Base-by-base conservation (phyloP, 2,888 invertebrate genomes). In the Pelosia muscerda region DNA sequence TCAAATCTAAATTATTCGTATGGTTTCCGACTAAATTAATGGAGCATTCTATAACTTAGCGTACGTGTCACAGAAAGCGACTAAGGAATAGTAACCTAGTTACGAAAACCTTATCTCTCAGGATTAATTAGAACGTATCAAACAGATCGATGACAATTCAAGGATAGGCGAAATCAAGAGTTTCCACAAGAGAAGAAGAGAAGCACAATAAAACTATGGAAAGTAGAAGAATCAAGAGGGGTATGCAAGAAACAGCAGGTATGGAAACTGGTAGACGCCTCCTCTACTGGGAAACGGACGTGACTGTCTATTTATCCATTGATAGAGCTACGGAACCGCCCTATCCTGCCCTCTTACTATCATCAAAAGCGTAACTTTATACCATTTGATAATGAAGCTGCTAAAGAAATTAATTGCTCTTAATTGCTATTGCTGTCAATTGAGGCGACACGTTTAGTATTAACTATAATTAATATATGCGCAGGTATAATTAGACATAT, bases 401-500 rank as follows among this genome's bases (percentile, higher is more conserved):
- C 26, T 31, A 23, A 61, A 56, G 56, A 19, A 23, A 38, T 34
- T 63, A 66, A 74, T 73, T 74, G 66, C 64, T 34, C 68, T 69
- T 68, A 75, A 63, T 68, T 65, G 69, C 59, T 62, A 38, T 38
- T 56, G 10, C 77, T 71, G 75, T 71, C 66, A 76, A 76, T 77
- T 79, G 75, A 67, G 71, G 73, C 68, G 68, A 54, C 63, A 69
- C 71, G 71, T 79, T 77, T 79, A 77, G 71, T 22, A 31, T 8
- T 13, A 31, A 60, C 62, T 34, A n/a, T 55, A n/a, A 19, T 34
- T 55, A 63, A 63, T 63, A 59, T 65, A 72, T 67, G 63, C 72
- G 73, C 74, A 77, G 72, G 69, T 68, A 64, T 71, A 81, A 82
- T 81, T 78, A 72, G 72, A 73, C 69, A 69, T 74, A 78, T 79